Base-by-base conservation (phyloP, 2,113 vertebrate genomes). In the Trichomycterus rosablanca region DNA sequence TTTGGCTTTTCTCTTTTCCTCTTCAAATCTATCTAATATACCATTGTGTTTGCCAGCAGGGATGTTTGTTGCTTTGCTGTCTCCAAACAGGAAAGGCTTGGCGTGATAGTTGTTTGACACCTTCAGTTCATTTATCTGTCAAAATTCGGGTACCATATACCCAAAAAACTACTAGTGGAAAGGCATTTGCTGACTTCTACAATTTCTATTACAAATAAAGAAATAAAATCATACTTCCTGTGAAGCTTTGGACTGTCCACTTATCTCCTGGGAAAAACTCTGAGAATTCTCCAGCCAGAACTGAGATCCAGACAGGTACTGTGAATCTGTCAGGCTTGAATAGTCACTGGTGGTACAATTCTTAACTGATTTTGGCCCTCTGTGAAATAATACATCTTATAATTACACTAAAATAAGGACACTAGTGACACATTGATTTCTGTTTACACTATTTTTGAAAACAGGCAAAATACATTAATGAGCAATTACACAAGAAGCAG, bases 221-320 rank as follows among this genome's bases (percentile, higher is more conserved):
- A n/a, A n/a, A n/a, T n/a, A 10, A 26, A 45, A 59, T 70, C 14
- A 15, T 77, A 97, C 94, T 15, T 96, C 93, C 72, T 94, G 88
- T 24, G 85, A 89, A 28, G 72, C 81, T 78, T 78, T 91, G 58
- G 56, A 74, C 34, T 84, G 85, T 61, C 85, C 70, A 57, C 89
- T 89, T 76, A 88, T 74, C 0, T 88, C 82, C 10, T 86, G 82
- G 15, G 79, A 87, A 24, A 77, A 42, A 0, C 46, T 70, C 70
- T 92, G 92, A 54, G 79, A 83, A 5, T 85, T 89, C 43, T 97
- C 93, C 0, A 53, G 85, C 83, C 87, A 93, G 76, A 92, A 87
- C 78, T 97, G 93, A 48, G 94, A 96, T 58, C 93, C 86, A 35
- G 89, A 91, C 63, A 93, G 88, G 67, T 91, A 77, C 83, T 97